A percentile compares a stretch with the other conserved stretches of the same genome.
Conservation (phyloP, 2,888 invertebrate genomes). For the Molanna angustata region DNA sequence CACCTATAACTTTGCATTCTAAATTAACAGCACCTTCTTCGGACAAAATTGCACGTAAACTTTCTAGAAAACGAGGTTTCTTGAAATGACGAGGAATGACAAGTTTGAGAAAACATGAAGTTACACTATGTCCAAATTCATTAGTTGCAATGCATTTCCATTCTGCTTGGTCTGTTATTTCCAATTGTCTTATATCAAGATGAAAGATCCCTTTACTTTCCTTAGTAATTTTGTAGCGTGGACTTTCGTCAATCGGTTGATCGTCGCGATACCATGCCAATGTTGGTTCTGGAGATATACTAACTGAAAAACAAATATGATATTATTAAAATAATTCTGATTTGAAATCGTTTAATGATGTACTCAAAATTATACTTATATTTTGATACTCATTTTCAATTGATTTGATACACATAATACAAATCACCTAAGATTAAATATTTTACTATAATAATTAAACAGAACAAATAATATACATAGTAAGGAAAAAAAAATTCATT, state of each 20-base stretch:
- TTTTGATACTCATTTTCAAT: no score
- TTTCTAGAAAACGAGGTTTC: conserved; percentile 83
- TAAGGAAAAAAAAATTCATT: no score
- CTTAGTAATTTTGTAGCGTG: conserved; percentile 63
- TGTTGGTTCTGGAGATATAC: conserved; percentile 75
- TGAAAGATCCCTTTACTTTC: conserved; percentile 71
- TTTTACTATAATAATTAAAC: no score
- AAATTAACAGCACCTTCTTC: conserved; percentile 88
- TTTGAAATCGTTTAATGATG: no score
- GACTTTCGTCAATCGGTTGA: conserved; percentile 65
- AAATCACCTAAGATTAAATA: no score
- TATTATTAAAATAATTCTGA: no score
- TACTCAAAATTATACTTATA: no score
- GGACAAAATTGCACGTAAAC: conserved; percentile 78
- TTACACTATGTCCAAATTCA: conserved; percentile 85
- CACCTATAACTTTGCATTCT: conserved; percentile 90
- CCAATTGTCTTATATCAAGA: conserved; percentile 69
- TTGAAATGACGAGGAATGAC: conserved; percentile 86
- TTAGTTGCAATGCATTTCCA: conserved; percentile 91
- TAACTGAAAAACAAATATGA: conserved; percentile 62
- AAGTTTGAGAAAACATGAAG: conserved; percentile 81
- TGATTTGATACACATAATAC: no score
- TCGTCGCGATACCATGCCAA: conserved; percentile 89
- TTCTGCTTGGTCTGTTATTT: conserved; percentile 84
- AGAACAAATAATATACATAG: no score